Evolutionary conservation across 2,888 invertebrate species (phyloP), one percentile per base, ranked within the genome.

Genomic region (Aphodius sticticus): DNA sequence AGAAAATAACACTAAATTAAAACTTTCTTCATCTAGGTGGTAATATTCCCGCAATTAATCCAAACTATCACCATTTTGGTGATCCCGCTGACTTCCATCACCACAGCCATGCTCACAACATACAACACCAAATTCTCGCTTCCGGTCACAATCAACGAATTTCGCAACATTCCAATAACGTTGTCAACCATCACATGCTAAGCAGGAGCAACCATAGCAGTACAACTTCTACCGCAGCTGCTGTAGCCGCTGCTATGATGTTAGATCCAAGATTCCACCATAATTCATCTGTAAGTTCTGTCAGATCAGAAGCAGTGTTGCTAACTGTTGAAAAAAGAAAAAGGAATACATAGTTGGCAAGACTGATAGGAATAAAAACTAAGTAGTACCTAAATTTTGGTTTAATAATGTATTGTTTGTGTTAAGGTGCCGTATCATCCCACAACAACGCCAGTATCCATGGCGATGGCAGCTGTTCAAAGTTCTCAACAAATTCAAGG

Each of bases 191-290:
- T 83, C 89, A 89, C 77, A 88, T 89, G 89, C 81, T 88, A 69
- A 84, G 87, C 6, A 85, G 89, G 80, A 84, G 85, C 4, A 89
- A 88, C 82, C 88, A 89, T 82, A 85, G 89, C 0, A 87, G 88
- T 15, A 87, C 89, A 6, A 89, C 89, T 1, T 88, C 89, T 4
- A 90, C 89, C 2, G 90, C 89, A 3, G 90, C 90, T 14, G 89
- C 90, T 15, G 90, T 90, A 7, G 89, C 89, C 9, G 90, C 90
- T 6, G 90, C 90, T 16, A 90, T 90, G 90, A 90, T 90, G 90
- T 83, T 90, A 36, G 90, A 90, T 87, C 90, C 90, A 6, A 83
- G 90, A 76, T 90, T 90, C 83, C 90, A 90, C 85, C 90, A 90
- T 83, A 90, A 89, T 83, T 86, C 88, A 79, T 85, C 89, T 38